Evolutionary conservation across 2,113 vertebrate genomes (phyloP), one percentile per base, ranked within the genome.

Genomic region (Lampris megalopsis): DNA sequence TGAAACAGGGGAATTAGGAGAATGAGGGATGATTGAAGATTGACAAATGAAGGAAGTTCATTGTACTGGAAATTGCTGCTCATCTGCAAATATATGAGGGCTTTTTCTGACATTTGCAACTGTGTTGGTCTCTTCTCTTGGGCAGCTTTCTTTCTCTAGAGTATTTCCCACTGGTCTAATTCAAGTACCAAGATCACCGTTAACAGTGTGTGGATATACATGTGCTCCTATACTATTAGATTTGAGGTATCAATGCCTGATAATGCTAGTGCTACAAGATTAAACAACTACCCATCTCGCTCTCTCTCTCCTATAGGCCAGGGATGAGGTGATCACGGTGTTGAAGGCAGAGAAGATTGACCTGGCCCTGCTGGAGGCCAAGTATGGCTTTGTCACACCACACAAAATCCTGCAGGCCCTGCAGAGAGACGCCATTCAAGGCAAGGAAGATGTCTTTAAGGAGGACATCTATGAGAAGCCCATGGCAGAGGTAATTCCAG

Each of bases 291-390:
- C 69, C 57, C 5, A 64, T n/a, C 40, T n/a, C 42, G 24, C 0
- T 4, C 13, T 37, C 54, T 52, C 41, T 54, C 7, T 38, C 38
- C 36, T 67, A 10, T 91, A 99, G 98, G 98, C 98, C 89, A 94
- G 96, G 86, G 98, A 99, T 87, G 97, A 99, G 92, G 97, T 99
- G 90, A 98, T 99, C 91, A 96, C 95, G 2, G 95, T 99, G 81
- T 94, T 99, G 86, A 97, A 96, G 85, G 97, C 98, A 58, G 96
- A 99, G 90, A 98, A 99, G 92, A 96, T 97, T 49, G 96, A 99
- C 88, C 82, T 98, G 88, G 96, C 96, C 68, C 92, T 98, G 86
- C 92, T 98, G 72, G 97, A 99, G 93, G 97, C 96, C 89, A 96
- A 96, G 68, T 99, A 99, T 1, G 97, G 97, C 43, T 98, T 98